These are phyloP conservation scores for Thera obeliscata DNA, from an alignment of 2,888 invertebrate genomes.

Conservation along the genomic window DNA sequence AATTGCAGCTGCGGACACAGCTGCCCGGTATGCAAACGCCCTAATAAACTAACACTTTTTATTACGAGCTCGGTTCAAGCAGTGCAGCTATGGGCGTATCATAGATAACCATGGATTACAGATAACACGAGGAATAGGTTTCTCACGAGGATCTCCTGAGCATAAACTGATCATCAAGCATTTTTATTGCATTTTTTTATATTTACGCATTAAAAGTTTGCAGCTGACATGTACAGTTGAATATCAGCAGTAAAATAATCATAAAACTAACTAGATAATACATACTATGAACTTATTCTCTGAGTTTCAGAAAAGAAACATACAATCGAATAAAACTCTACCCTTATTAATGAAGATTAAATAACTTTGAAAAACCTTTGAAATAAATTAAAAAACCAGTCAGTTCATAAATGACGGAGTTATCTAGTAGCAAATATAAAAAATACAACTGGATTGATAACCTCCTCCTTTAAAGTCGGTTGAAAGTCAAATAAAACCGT, in stretches of 20 bases:
- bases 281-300: no score
- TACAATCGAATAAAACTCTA: no score
- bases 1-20: slow-evolving; percentile 71
- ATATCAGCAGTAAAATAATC: no score
- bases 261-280: no score
- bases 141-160: slow-evolving; percentile 26
- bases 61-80: slow-evolving; percentile 52
- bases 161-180: slow-evolving; percentile 9
- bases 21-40: slow-evolving; percentile 80
- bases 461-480: not conserved
- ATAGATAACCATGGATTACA: slow-evolving; percentile 40
- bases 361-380: no score
- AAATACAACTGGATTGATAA: no score
- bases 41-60: slow-evolving; percentile 80
- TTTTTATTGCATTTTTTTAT: slow-evolving; percentile 18
- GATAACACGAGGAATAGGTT: slow-evolving; percentile 29
- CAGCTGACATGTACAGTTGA: no score
- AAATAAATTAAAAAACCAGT: no score
- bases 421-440: no score
- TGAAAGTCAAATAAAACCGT: not conserved
- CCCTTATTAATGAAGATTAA: no score
- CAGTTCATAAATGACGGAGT: no score
- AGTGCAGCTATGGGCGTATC: slow-evolving; percentile 40
- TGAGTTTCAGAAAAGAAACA: no score
- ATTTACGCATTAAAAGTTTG: not conserved